phyloP scores from a whole-genome alignment of 30 jellyfish, hydroid and myxozoan genomes.

The Turritopsis rubra region DNA sequence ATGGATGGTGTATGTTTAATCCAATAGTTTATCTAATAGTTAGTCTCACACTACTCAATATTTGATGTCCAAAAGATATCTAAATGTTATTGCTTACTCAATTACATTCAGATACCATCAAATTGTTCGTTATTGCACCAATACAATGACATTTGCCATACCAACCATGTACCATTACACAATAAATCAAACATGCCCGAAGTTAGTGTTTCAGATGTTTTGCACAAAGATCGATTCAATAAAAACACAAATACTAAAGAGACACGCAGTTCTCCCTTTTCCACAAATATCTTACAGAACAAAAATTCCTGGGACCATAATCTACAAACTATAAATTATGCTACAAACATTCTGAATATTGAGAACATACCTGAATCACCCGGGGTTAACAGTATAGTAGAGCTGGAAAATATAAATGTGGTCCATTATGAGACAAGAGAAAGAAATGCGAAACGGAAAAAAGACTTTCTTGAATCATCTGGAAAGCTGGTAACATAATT shows the following conservation, averaged over 20 bases:
- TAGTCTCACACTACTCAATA: too few relatives aligned
- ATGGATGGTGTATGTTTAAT: background rate
- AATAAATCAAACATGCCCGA: background rate
- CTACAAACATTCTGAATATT: background rate
- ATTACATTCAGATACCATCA: background rate
- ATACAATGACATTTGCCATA: background rate
- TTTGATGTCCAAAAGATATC: too few relatives aligned
- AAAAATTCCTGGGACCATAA: background rate
- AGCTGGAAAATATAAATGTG: background rate
- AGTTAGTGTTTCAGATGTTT: background rate
- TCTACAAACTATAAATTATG: background rate
- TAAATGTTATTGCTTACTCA: background rate
- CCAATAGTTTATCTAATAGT: background rate
- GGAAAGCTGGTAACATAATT: constrained; percentile 49
- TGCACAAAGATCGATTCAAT: background rate
- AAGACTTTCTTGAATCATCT: constrained; percentile 36
- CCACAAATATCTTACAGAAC: background rate
- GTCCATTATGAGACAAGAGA: constrained; percentile 80
- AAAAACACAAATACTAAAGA: background rate
- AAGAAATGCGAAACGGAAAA: constrained; percentile 60
- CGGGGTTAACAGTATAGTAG: background rate
- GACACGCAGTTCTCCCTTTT: background rate
- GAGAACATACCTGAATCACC: background rate
- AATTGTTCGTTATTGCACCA: background rate
- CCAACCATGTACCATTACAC: background rate